Evolutionary conservation across 2,888 invertebrate species (phyloP).

Genomic region (Orthosia gracilis): DNA sequence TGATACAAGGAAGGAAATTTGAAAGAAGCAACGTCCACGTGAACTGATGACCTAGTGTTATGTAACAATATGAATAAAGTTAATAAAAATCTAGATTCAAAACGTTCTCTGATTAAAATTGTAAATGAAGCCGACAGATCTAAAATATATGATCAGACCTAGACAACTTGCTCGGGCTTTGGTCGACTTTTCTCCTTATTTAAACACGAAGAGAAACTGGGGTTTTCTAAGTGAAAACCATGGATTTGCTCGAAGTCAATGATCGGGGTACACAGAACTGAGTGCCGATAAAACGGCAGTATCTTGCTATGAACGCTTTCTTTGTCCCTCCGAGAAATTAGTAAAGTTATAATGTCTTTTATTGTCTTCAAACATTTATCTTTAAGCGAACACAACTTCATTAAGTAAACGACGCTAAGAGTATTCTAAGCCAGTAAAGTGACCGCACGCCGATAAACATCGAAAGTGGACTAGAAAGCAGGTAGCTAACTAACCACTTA

Average conservation of each 20-base stretch:
- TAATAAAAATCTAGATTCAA: neutral
- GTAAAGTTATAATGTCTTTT: constrained; percentile 1
- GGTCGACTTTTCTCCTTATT: neutral
- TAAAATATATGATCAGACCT: constrained; percentile 2
- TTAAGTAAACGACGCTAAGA: constrained; percentile 34
- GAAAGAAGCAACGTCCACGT: neutral
- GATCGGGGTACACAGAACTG: neutral
- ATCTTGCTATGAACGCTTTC: constrained; percentile 18
- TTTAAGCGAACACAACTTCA: neutral
- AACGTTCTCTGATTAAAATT: neutral
- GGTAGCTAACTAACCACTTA: constrained; percentile 27
- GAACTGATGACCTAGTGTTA: neutral
- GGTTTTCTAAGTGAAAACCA: constrained; percentile 44
- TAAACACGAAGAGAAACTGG: constrained; percentile 20
- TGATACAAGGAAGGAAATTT: constrained; percentile 11
- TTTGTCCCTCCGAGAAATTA: constrained; percentile 17
- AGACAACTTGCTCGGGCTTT: neutral
- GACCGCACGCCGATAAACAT: constrained; percentile 50
- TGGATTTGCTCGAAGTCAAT: constrained; percentile 13
- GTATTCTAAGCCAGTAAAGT: constrained; percentile 29
- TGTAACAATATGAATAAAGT: constrained; percentile 3
- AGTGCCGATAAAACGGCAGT: neutral
- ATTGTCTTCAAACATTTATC: constrained; percentile 12
- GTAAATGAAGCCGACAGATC: neutral
- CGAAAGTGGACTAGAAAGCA: constrained; percentile 64